phyloP scores from a whole-genome alignment of 2,888 invertebrate species.

The Sabatieria punctata region DNA sequence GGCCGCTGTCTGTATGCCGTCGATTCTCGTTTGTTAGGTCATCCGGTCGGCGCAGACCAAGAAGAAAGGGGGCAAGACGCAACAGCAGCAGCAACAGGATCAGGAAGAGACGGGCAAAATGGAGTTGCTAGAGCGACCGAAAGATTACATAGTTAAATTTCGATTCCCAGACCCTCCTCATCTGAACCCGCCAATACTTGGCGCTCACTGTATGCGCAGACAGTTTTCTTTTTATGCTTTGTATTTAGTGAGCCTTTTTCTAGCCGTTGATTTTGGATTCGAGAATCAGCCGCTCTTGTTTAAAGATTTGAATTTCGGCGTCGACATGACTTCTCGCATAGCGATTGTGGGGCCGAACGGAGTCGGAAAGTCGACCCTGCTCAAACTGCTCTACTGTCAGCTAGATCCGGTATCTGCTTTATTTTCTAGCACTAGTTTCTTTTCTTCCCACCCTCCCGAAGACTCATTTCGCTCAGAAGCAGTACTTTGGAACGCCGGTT shows the following conservation, averaged over 20 bases:
- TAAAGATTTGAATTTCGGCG: slow-evolving; percentile 77
- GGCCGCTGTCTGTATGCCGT: no score
- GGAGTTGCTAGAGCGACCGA: slow-evolving; percentile 68
- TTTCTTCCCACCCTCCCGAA: no score
- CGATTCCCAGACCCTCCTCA: slow-evolving; percentile 90
- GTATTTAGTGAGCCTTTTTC: slow-evolving; percentile 6
- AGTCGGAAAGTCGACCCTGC: slow-evolving; percentile 93
- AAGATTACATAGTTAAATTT: slow-evolving; percentile 94
- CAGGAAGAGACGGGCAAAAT: no score
- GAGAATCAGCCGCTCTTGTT: slow-evolving; percentile 51
- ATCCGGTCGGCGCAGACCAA: background rate
- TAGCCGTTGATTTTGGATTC: slow-evolving; percentile 72
- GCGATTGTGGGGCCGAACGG: slow-evolving; percentile 69
- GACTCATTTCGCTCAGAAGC: no score
- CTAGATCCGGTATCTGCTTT: slow-evolving; percentile 59
- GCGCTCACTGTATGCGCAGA: slow-evolving; percentile 67
- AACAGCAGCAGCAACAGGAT: background rate
- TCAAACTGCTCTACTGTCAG: slow-evolving; percentile 75
- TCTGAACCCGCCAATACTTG: slow-evolving; percentile 87
- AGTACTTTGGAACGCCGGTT: no score
- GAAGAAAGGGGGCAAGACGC: background rate
- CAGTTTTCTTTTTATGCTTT: no score
- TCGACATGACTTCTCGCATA: slow-evolving; percentile 64
- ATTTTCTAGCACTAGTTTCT: no score
- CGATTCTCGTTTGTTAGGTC: no score